Conservation (phyloP, 1,140 invertebrate species). For the Cyphomyrmex costatus region DNA sequence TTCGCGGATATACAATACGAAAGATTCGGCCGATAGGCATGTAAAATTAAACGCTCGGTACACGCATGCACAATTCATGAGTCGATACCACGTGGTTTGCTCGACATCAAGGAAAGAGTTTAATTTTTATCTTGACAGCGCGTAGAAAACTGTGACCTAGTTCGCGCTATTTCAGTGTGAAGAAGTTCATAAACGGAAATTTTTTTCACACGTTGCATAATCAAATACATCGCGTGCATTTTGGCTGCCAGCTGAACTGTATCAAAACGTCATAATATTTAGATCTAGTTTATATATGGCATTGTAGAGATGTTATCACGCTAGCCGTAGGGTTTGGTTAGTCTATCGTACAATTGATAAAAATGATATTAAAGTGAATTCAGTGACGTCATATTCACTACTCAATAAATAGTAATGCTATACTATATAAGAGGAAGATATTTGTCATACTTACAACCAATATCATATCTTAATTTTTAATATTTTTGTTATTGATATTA, state of each 20-base stretch:
- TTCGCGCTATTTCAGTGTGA: conserved; percentile 17
- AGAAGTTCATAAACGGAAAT: conserved; percentile 1
- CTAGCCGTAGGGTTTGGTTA: background rate
- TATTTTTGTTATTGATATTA: background rate
- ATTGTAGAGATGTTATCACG: background rate
- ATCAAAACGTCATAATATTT: conserved; percentile 1
- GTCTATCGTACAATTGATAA: conserved; percentile 17
- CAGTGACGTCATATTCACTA: background rate
- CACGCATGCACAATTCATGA: conserved; percentile 55
- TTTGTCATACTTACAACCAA: background rate
- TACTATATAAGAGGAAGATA: background rate
- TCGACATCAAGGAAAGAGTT: background rate
- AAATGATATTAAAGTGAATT: conserved; percentile 3
- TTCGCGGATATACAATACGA: background rate
- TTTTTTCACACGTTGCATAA: conserved; percentile 19
- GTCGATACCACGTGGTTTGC: conserved; percentile 24
- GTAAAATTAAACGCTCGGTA: conserved; percentile 36
- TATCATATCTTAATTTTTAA: background rate
- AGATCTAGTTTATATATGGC: background rate
- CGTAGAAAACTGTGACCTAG: conserved; percentile 33
- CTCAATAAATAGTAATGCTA: background rate
- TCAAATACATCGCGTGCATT: background rate
- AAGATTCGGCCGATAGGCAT: conserved; percentile 51
- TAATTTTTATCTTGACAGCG: conserved; percentile 46
- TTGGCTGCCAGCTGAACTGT: background rate